Percentiles rank a stretch among this genome's conserved stretches.
phyloP scores from a whole-genome alignment of 2,797 vertebrate species.

The Paedocypris micromegethes region DNA sequence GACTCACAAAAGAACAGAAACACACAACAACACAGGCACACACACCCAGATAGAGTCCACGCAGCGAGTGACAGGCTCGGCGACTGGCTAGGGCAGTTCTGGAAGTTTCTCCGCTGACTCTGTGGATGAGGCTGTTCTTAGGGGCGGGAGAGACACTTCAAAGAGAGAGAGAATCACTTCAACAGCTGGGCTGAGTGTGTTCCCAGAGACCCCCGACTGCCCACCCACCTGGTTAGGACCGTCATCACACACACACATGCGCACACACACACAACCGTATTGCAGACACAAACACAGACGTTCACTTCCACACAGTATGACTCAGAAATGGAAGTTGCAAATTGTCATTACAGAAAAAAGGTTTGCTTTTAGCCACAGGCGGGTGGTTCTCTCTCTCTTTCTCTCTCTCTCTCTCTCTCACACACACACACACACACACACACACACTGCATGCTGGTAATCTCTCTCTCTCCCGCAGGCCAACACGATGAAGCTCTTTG shows the following conservation, averaged over 20 bases:
- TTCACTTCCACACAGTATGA: conserved; percentile 21
- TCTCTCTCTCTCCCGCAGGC: conserved; percentile 26
- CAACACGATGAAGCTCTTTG: conserved; percentile 43
- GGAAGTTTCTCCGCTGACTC: conserved; percentile 26
- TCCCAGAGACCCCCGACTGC: conserved; percentile 42
- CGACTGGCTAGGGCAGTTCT: conserved; percentile 31
- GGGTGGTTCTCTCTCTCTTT: conserved; percentile 30
- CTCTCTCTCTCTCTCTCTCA: not conserved
- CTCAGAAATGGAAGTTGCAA: conserved; percentile 37
- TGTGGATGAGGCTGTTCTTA: conserved; percentile 31
- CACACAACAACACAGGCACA: conserved; percentile 14
- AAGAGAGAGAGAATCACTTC: conserved; percentile 43
- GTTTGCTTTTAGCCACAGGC: conserved; percentile 38
- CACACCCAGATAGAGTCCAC: conserved; percentile 36
- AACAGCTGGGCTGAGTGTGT: conserved; percentile 44
- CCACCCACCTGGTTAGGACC: conserved; percentile 45
- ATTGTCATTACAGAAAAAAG: conserved; percentile 31
- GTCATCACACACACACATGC: conserved; percentile 27
- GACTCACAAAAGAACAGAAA: conserved; percentile 41
- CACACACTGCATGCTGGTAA: conserved; percentile 37
- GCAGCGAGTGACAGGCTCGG: conserved; percentile 36
- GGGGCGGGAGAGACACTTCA: conserved; percentile 45
- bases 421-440: not conserved
- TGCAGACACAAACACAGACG: conserved; percentile 22
- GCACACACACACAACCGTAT: conserved; percentile 8